Percentiles rank a stretch among this genome's conserved stretches.
phyloP scores from a whole-genome alignment of 2,113 vertebrate species.

The Cervus canadensis region DNA sequence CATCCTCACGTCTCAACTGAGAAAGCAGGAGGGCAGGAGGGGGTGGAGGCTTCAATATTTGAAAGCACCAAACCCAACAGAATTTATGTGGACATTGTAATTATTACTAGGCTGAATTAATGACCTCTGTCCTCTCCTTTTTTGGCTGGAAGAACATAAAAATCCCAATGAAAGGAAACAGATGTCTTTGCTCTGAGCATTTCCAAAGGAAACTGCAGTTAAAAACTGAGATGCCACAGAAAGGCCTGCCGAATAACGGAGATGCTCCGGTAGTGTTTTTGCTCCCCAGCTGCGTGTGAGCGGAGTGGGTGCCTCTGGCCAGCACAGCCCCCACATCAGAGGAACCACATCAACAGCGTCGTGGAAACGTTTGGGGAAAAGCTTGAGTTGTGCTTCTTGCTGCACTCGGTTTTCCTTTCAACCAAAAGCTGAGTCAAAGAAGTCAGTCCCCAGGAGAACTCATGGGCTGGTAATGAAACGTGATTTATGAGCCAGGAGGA shows the following conservation, averaged over 20 bases:
- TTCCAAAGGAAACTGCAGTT: conserved; percentile 80
- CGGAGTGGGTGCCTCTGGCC: conserved; percentile 69
- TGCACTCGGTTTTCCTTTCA: conserved; percentile 66
- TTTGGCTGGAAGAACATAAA: conserved; percentile 78
- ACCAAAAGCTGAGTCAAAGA: conserved; percentile 69
- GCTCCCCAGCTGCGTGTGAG: conserved; percentile 74
- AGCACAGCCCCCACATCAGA: conserved; percentile 74
- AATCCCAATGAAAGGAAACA: conserved; percentile 84
- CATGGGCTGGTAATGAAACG: conserved; percentile 32
- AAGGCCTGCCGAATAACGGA: conserved; percentile 72
- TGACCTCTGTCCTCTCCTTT: conserved; percentile 76
- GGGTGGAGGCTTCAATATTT: not conserved
- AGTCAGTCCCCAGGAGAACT: conserved; percentile 66
- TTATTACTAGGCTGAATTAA: conserved; percentile 77
- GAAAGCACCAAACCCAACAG: conserved; percentile 56
- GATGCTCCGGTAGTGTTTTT: conserved; percentile 75
- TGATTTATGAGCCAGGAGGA: conserved; percentile 45
- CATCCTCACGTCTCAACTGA: not conserved
- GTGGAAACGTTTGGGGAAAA: conserved; percentile 61
- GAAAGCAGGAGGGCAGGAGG: not conserved
- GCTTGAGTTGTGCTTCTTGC: conserved; percentile 60
- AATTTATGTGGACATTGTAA: conserved; percentile 77
- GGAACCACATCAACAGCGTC: conserved; percentile 66
- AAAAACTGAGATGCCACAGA: conserved; percentile 69
- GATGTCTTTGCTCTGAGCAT: conserved; percentile 80